Percentiles rank a stretch among this genome's conserved stretches.
These are phyloP conservation scores for Ophraella communa DNA, from an alignment of 2,888 invertebrate genomes.

Conservation along the genomic window DNA sequence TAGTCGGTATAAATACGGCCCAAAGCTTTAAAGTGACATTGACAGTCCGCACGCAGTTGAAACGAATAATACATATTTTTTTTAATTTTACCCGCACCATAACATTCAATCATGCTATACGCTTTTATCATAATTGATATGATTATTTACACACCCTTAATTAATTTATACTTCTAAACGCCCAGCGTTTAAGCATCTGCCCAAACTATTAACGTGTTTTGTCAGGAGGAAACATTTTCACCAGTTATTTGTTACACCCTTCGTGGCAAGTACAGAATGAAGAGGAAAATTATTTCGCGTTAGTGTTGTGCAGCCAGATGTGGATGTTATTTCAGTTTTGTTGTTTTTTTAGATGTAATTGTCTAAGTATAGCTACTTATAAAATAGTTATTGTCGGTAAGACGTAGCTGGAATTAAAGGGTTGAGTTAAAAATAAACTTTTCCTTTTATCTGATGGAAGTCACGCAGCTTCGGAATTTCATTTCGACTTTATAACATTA, in stretches of 20 bases:
- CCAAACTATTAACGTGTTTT: not conserved
- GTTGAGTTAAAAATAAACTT: not conserved
- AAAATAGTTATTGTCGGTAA: not conserved
- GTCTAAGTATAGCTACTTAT: not conserved
- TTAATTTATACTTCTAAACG: not conserved
- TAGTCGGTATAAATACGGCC: too few relatives aligned
- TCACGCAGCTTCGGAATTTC: too few relatives aligned
- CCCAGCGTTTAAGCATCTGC: not conserved
- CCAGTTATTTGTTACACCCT: conserved; percentile 1
- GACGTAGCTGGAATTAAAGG: not conserved
- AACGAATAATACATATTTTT: not conserved
- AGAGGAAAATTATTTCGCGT: not conserved
- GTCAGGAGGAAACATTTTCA: conserved; percentile 1
- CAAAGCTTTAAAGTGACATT: too few relatives aligned
- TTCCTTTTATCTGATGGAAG: not conserved
- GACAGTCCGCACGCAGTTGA: too few relatives aligned
- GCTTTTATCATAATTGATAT: not conserved
- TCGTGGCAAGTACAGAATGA: not conserved
- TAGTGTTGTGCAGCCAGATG: not conserved
- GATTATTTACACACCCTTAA: not conserved
- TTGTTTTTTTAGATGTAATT: not conserved
- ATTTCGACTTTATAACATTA: too few relatives aligned
- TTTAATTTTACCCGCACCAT: not conserved
- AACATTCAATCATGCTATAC: not conserved
- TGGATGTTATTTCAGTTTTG: not conserved